Percentiles rank a stretch among this genome's conserved stretches.
phyloP scores from a whole-genome alignment of 2,113 vertebrate genomes.

The Haemorhous mexicanus region DNA sequence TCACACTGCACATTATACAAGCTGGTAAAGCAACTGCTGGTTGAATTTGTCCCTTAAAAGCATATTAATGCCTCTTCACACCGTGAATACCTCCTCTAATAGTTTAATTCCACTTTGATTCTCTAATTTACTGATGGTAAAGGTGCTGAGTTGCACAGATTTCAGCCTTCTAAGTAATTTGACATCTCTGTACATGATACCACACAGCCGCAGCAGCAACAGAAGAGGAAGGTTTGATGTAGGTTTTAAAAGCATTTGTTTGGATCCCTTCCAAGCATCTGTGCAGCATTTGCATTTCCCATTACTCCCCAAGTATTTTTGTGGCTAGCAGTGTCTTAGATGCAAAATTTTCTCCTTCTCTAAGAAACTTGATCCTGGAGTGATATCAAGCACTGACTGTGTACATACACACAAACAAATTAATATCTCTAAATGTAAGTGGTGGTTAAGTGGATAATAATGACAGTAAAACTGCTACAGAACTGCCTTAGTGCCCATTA shows the following conservation, averaged over 20 bases:
- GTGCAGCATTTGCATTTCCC: neutral
- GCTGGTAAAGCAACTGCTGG: neutral
- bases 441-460: constrained; percentile 48
- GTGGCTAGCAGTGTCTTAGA: constrained; percentile 9
- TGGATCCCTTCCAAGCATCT: constrained; percentile 47
- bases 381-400: neutral
- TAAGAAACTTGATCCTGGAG: neutral
- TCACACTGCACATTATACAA: neutral
- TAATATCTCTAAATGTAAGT: constrained; percentile 34
- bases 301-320: neutral
- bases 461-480: constrained; percentile 37
- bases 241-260: constrained; percentile 17
- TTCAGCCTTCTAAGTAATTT: constrained; percentile 35
- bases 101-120: constrained; percentile 35
- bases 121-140: constrained; percentile 37
- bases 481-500: constrained; percentile 4
- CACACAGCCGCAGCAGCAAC: constrained; percentile 34
- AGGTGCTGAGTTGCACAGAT: constrained; percentile 25
- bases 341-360: constrained; percentile 30
- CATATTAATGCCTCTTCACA: neutral
- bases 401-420: neutral
- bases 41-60: constrained; percentile 11
- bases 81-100: neutral
- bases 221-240: constrained; percentile 22
- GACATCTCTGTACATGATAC: constrained; percentile 11